phyloP scores from a whole-genome alignment of 2,888 invertebrate genomes.

The Aphodius granarius region DNA sequence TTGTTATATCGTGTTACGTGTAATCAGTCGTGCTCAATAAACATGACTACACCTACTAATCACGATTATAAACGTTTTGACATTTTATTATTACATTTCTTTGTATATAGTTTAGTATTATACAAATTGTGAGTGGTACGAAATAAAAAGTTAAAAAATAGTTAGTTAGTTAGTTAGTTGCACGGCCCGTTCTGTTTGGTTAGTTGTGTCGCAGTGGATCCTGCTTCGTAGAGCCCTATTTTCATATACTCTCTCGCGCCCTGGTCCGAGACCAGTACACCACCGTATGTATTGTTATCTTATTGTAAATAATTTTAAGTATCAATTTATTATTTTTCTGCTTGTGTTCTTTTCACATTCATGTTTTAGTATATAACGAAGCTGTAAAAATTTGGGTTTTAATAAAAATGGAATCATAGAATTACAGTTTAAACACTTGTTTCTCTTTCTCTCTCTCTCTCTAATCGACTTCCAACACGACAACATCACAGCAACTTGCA shows the following conservation, averaged over 20 bases:
- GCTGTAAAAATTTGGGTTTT: conserved; percentile 56
- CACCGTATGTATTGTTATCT: conserved; percentile 54
- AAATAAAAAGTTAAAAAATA: conserved; percentile 9
- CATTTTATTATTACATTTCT: conserved; percentile 43
- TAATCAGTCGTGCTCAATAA: conserved; percentile 54
- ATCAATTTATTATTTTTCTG: conserved; percentile 53
- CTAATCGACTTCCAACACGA: neutral
- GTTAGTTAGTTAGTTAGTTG: neutral
- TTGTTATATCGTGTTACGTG: conserved; percentile 56
- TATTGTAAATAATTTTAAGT: conserved; percentile 57
- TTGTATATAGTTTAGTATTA: conserved; percentile 47
- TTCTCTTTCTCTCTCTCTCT: neutral
- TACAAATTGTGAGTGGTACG: conserved; percentile 28
- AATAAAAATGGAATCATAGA: conserved; percentile 55
- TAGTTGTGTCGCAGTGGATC: conserved; percentile 41
- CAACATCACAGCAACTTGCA: no score
- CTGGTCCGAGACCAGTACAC: conserved; percentile 53
- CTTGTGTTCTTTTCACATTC: conserved; percentile 54
- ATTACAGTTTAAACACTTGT: conserved; percentile 37
- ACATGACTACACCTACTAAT: conserved; percentile 51
- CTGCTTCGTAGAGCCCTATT: conserved; percentile 54
- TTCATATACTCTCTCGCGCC: conserved; percentile 49
- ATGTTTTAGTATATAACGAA: conserved; percentile 54
- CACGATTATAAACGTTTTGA: conserved; percentile 49
- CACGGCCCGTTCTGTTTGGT: conserved; percentile 31